phyloP scores from a whole-genome alignment of 2,113 vertebrate species.

The Egretta garzetta region DNA sequence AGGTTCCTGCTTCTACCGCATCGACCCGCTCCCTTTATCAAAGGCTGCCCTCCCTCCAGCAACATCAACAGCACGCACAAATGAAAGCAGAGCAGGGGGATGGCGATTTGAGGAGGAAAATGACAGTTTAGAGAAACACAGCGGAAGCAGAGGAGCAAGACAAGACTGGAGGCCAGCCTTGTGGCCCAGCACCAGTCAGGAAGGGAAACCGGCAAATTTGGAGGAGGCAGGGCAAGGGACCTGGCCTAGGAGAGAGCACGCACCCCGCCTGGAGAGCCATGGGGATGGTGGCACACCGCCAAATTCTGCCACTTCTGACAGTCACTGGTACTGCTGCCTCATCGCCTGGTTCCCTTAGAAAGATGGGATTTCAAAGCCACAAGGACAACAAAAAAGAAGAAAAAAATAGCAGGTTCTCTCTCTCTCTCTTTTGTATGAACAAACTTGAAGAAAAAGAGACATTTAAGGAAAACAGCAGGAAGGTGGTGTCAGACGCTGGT shows the following conservation, averaged over 20 bases:
- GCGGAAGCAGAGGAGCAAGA: not conserved
- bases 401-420: not conserved
- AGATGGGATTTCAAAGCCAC: not conserved
- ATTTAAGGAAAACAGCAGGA: slow-evolving; percentile 27
- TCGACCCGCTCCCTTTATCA: fast-evolving
- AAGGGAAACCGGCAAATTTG: not conserved
- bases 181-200: not conserved
- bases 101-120: not conserved
- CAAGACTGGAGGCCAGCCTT: not conserved
- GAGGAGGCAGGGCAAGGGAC: not conserved
- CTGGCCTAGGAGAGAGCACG: not conserved
- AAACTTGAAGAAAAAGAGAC: not conserved
- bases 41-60: not conserved
- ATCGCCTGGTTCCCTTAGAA: not conserved
- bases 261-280: not conserved
- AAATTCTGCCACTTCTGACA: not conserved
- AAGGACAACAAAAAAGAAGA: not conserved
- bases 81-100: not conserved
- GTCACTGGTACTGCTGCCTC: not conserved
- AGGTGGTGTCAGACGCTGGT: slow-evolving; percentile 9
- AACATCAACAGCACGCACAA: not conserved
- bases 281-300: not conserved
- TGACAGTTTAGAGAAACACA: not conserved
- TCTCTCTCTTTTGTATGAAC: not conserved
- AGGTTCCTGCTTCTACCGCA: not conserved